Evolutionary conservation across 2,797 vertebrate species (phyloP).

Genomic region (Hydrophis major): DNA sequence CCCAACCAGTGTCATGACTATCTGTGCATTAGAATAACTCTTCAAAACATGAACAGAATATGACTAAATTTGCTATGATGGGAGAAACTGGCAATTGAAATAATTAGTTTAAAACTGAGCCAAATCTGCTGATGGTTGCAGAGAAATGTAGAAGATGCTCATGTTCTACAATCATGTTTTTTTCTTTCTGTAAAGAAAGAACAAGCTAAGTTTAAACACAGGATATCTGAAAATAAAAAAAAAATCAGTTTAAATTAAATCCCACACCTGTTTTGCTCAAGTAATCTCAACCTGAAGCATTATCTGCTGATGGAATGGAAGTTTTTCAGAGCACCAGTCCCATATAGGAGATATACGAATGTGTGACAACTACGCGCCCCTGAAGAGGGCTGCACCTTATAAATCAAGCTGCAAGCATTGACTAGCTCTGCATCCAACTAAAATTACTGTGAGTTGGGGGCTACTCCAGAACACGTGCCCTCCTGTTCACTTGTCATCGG

Average conservation of each 20-base stretch:
- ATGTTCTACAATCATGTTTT: background rate
- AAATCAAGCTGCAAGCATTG: constrained; percentile 70
- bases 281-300: constrained; percentile 62
- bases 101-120: background rate
- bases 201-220: constrained; percentile 2
- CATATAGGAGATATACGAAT: constrained; percentile 75
- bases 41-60: background rate
- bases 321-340: constrained; percentile 67
- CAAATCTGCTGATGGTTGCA: background rate
- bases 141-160: constrained; percentile 3
- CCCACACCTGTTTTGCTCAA: constrained; percentile 45
- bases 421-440: constrained; percentile 61
- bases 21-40: background rate
- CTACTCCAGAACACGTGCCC: constrained; percentile 71
- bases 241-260: constrained; percentile 23
- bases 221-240: background rate
- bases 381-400: constrained; percentile 71
- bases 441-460: constrained; percentile 73
- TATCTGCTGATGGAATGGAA: constrained; percentile 63
- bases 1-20: background rate
- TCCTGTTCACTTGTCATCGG: constrained; percentile 77
- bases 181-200: background rate
- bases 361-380: constrained; percentile 68
- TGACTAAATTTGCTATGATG: background rate
- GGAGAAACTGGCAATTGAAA: background rate